These are phyloP conservation scores for Apodemus sylvaticus DNA, from an alignment of 2,113 vertebrate species.

Conservation along the genomic window DNA sequence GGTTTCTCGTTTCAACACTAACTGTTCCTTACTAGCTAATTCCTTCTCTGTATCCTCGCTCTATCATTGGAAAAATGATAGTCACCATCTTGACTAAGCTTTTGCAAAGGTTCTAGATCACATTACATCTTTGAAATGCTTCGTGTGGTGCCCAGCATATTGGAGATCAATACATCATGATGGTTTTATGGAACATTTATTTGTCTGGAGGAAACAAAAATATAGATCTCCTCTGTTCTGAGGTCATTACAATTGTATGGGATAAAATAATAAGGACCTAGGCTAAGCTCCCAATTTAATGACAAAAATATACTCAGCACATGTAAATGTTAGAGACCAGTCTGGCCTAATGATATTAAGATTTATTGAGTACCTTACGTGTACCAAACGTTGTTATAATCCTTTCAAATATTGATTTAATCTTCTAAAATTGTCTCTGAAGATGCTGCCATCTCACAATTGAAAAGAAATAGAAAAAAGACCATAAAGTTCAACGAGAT, in stretches of 20 bases:
- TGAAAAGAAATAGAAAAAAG: neutral
- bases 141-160: neutral
- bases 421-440: neutral
- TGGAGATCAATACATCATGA: neutral
- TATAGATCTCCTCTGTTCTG: neutral
- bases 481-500: neutral
- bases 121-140: conserved; percentile 16
- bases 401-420: neutral
- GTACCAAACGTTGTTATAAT: neutral
- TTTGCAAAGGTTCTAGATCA: neutral
- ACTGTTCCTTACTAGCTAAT: neutral
- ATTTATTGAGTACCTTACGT: neutral
- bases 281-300: neutral
- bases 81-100: neutral
- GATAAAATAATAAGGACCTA: neutral
- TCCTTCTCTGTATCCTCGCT: neutral
- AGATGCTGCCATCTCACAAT: neutral
- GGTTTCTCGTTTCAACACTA: neutral
- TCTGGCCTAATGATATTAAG: neutral
- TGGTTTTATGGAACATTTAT: neutral
- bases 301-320: neutral
- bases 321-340: neutral
- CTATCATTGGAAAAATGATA: neutral
- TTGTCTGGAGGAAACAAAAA: neutral
- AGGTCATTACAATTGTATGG: neutral